These are phyloP conservation scores for Meriones unguiculatus DNA, from an alignment of 2,113 vertebrate genomes.

Conservation along the genomic window DNA sequence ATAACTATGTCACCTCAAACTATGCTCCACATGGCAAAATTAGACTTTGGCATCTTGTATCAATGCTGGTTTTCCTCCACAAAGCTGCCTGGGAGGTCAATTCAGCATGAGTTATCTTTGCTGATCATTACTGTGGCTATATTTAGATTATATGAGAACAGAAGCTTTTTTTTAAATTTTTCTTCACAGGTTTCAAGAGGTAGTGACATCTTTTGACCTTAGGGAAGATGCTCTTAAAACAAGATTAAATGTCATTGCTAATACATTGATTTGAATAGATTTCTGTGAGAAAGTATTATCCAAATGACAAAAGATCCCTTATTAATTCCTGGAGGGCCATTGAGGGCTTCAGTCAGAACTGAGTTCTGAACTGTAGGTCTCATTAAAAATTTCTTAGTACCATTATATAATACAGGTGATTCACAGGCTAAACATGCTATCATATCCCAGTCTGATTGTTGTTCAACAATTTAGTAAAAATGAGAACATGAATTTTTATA, in stretches of 20 bases:
- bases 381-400: background rate
- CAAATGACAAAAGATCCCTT: background rate
- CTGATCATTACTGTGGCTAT: background rate
- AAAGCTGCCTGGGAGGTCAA: background rate
- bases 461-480: background rate
- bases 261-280: constrained; percentile 44
- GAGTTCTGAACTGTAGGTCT: background rate
- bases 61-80: background rate
- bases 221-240: constrained; percentile 48
- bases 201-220: constrained; percentile 31
- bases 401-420: background rate
- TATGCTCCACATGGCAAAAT: constrained; percentile 7
- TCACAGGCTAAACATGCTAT: background rate
- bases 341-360: background rate
- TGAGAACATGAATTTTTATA: background rate
- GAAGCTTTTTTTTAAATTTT: background rate
- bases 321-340: constrained; percentile 34
- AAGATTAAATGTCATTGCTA: constrained; percentile 49
- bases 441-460: background rate
- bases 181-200: constrained; percentile 42
- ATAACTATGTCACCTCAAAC: constrained; percentile 9
- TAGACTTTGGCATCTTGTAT: background rate
- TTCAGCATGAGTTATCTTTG: background rate
- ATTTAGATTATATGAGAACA: background rate
- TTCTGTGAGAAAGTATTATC: constrained; percentile 5